phyloP scores from a whole-genome alignment of 2,888 invertebrate genomes.

The Hypselothyrea guttata region DNA sequence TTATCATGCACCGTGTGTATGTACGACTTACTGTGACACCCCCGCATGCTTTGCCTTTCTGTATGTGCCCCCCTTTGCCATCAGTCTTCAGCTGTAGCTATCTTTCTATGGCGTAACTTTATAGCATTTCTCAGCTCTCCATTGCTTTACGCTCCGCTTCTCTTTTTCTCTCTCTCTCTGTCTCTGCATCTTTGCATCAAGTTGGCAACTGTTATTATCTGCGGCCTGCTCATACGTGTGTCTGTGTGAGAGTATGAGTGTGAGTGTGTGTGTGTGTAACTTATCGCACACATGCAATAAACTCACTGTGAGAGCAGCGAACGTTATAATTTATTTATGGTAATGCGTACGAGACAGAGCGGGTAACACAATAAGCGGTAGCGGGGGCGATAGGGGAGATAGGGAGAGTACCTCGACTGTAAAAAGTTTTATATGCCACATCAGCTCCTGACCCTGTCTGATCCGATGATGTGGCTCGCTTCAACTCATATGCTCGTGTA shows the following conservation, averaged over 20 bases:
- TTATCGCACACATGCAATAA: conserved; percentile 75
- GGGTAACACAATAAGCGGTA: background rate
- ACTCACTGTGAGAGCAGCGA: conserved; percentile 66
- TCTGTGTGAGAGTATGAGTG: conserved; percentile 17
- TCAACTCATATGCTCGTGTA: background rate
- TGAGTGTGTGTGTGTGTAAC: conserved; percentile 42
- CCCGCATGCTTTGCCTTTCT: too few species aligned
- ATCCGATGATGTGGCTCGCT: conserved; percentile 11
- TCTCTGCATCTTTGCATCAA: conserved; percentile 36
- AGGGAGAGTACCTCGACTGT: conserved; percentile 30
- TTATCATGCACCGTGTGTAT: conserved; percentile 58
- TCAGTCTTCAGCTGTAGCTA: conserved; percentile 28
- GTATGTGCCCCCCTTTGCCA: conserved; percentile 14
- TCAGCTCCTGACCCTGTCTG: conserved; percentile 20
- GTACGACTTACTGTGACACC: conserved; percentile 20
- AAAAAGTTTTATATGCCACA: conserved; percentile 65
- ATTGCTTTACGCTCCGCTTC: background rate
- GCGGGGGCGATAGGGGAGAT: background rate
- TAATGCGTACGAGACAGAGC: conserved; percentile 59
- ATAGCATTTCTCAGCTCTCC: conserved; percentile 31
- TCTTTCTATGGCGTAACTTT: conserved; percentile 34
- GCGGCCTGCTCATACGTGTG: conserved; percentile 46
- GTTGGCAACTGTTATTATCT: conserved; percentile 72
- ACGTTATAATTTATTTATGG: conserved; percentile 76
- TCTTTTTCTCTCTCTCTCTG: background rate